These are phyloP conservation scores for Athrips mouffetella DNA, from an alignment of 2,888 invertebrate species.

Conservation along the genomic window DNA sequence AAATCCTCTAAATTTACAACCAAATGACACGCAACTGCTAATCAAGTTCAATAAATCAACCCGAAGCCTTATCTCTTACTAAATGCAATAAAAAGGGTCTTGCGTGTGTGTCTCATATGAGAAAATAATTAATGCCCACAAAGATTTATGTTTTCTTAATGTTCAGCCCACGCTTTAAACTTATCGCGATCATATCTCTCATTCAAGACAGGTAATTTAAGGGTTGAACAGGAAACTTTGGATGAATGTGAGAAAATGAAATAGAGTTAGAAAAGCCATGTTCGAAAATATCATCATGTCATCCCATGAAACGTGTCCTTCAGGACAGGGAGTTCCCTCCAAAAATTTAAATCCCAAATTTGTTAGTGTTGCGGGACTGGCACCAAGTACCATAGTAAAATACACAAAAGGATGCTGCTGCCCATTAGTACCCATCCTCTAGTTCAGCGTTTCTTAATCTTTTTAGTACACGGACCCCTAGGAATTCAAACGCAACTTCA, in stretches of 20 bases:
- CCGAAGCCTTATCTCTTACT: slow-evolving; percentile 51
- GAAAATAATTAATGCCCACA: slow-evolving; percentile 58
- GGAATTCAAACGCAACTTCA: too few species aligned
- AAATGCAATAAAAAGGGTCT: slow-evolving; percentile 69
- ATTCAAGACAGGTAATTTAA: slow-evolving; percentile 30
- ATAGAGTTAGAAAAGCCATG: neutral
- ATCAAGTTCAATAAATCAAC: slow-evolving; percentile 61
- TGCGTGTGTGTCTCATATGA: slow-evolving; percentile 41
- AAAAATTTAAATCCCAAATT: too few species aligned
- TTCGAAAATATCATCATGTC: too few species aligned
- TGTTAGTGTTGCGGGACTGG: too few species aligned
- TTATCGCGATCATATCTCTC: slow-evolving; percentile 38
- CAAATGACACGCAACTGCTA: slow-evolving; percentile 21
- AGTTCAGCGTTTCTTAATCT: too few species aligned
- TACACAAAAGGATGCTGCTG: too few species aligned
- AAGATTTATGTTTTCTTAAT: slow-evolving; percentile 70
- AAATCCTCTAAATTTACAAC: slow-evolving; percentile 13
- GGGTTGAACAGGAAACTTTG: neutral
- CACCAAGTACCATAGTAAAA: too few species aligned
- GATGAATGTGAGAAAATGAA: neutral
- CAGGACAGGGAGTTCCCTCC: too few species aligned
- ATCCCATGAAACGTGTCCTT: too few species aligned
- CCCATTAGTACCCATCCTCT: too few species aligned
- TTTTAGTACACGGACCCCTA: too few species aligned
- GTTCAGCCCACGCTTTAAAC: slow-evolving; percentile 56